These are phyloP conservation scores for Physella acuta DNA, from an alignment of 1,140 invertebrate species.

Conservation along the genomic window DNA sequence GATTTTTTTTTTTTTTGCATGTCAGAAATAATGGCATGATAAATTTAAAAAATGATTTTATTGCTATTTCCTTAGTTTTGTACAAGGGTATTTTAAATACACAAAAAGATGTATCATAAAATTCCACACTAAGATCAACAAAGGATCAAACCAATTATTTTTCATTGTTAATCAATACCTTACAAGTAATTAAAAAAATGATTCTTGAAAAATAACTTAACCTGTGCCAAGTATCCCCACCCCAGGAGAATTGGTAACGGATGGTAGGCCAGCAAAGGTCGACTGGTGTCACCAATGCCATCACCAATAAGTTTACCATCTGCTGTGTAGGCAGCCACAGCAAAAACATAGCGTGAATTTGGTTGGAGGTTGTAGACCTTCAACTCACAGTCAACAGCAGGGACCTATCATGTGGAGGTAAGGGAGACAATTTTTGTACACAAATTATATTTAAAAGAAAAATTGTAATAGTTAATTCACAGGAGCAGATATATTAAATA, in stretches of 20 bases:
- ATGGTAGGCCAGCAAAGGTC: conserved; percentile 55
- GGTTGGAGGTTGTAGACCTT: conserved; percentile 50
- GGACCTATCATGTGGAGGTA: conserved; percentile 45
- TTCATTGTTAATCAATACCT: too few species aligned
- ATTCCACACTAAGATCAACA: background rate
- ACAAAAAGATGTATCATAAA: background rate
- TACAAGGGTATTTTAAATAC: background rate
- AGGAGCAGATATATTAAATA: too few species aligned
- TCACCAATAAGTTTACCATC: conserved; percentile 57
- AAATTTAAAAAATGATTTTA: background rate
- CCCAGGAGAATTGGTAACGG: conserved; percentile 55
- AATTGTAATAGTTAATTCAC: too few species aligned
- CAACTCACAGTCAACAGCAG: conserved; percentile 45
- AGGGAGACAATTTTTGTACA: too few species aligned
- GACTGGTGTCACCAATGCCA: conserved; percentile 54
- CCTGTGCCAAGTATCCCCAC: conserved; percentile 57
- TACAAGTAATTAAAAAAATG: too few species aligned
- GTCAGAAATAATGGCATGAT: background rate
- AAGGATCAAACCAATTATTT: background rate
- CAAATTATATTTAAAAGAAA: too few species aligned
- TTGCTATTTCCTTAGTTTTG: background rate
- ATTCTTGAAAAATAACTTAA: too few species aligned
- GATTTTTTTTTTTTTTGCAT: too few species aligned
- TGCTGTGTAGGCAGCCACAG: conserved; percentile 56
- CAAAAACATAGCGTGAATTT: conserved; percentile 57